phyloP scores from a whole-genome alignment of 2,888 invertebrate genomes.

The Calliphora vomitoria region DNA sequence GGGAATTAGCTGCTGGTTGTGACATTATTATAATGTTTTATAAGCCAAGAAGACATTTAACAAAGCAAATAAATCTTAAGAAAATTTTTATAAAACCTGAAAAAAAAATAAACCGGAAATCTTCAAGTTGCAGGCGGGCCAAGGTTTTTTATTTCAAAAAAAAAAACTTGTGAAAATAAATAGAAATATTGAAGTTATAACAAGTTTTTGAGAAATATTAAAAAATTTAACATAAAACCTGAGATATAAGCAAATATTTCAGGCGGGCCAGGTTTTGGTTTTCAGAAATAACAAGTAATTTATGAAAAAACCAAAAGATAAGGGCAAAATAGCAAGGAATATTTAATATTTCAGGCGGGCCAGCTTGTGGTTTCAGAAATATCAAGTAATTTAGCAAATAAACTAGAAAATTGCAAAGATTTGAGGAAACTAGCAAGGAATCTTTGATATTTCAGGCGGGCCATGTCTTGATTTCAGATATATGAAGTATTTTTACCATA shows the following conservation, averaged over 20 bases:
- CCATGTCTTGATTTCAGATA: background rate
- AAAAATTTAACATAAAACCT: too few species aligned
- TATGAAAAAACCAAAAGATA: too few species aligned
- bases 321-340: too few species aligned
- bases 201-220: background rate
- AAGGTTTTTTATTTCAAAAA: background rate
- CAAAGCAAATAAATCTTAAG: constrained; percentile 16
- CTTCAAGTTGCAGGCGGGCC: constrained; percentile 15
- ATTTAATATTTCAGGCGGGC: constrained; percentile 30
- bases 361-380: background rate
- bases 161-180: background rate
- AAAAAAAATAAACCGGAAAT: constrained; percentile 22
- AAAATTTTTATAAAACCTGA: background rate
- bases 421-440: background rate
- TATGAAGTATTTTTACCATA: too few species aligned
- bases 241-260: too few species aligned
- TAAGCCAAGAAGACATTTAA: background rate
- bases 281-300: too few species aligned
- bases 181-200: too few species aligned
- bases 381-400: background rate
- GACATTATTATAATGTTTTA: constrained; percentile 44
- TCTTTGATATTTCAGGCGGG: constrained; percentile 6
- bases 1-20: constrained; percentile 62
- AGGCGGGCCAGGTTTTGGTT: constrained; percentile 15
- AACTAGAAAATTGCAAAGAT: background rate